These are phyloP conservation scores for Melikaiella ostensackeni DNA, from an alignment of 2,888 invertebrate species.

Conservation along the genomic window DNA sequence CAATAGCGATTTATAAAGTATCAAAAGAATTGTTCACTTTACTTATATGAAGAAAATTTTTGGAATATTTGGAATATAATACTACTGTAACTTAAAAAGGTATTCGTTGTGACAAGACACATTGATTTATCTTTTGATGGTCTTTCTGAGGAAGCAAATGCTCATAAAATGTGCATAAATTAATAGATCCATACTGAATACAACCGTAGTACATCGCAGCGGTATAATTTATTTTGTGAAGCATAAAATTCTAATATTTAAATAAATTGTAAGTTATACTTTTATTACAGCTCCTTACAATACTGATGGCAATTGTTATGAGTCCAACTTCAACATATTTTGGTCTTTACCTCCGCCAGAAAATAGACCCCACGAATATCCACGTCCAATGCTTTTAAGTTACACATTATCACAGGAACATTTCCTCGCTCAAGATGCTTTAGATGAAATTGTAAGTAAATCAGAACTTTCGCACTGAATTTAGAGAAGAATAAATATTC, in stretches of 20 bases:
- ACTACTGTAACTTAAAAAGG: too few species aligned
- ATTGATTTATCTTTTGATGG: too few species aligned
- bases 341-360: slow-evolving; percentile 99
- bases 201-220: too few species aligned
- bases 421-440: slow-evolving; percentile 87
- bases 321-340: slow-evolving; percentile 91
- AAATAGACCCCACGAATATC: slow-evolving; percentile 93
- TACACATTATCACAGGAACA: slow-evolving; percentile 91
- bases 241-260: background rate
- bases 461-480: slow-evolving; percentile 8
- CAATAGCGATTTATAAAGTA: too few species aligned
- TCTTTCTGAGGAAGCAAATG: too few species aligned
- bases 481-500: background rate
- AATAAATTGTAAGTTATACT: background rate
- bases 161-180: too few species aligned
- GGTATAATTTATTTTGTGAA: background rate
- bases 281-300: slow-evolving; percentile 86
- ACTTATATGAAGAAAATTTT: too few species aligned
- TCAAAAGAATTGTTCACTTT: too few species aligned
- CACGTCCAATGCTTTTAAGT: slow-evolving; percentile 93
- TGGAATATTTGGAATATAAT: too few species aligned
- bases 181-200: too few species aligned
- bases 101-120: too few species aligned
- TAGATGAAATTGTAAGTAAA: slow-evolving; percentile 86
- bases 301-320: slow-evolving; percentile 87